Evolutionary conservation across 2,113 vertebrate species (phyloP).

Genomic region (Abramis brama): DNA sequence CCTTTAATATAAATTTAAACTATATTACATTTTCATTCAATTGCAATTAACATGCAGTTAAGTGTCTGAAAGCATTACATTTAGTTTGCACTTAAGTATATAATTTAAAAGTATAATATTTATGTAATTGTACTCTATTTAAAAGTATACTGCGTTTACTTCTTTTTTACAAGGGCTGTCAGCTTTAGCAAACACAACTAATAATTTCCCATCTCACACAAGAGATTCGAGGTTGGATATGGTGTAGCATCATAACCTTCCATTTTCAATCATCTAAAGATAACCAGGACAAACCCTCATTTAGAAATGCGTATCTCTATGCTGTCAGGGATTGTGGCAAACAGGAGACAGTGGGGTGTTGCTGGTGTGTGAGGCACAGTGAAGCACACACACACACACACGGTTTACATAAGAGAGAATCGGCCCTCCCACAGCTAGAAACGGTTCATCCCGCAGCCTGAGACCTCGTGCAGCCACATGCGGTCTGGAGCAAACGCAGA

Average conservation of each 20-base stretch:
- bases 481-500: neutral
- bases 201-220: neutral
- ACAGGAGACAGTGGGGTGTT: neutral
- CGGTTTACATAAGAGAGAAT: neutral
- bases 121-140: no score
- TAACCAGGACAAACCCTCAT: neutral
- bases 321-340: neutral
- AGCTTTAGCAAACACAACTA: neutral
- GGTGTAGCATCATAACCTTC: neutral
- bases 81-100: no score
- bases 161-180: neutral
- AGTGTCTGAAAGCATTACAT: no score
- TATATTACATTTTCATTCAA: neutral
- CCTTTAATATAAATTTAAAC: neutral
- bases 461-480: neutral
- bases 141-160: no score
- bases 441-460: neutral
- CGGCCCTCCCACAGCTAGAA: neutral
- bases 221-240: neutral
- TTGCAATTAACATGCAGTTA: neutral
- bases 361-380: neutral
- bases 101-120: no score
- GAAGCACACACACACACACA: slow-evolving; percentile 30
- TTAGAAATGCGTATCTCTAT: neutral
- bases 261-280: neutral